Conservation (phyloP, 2,797 vertebrate species). For the Tragopan temminckii region DNA sequence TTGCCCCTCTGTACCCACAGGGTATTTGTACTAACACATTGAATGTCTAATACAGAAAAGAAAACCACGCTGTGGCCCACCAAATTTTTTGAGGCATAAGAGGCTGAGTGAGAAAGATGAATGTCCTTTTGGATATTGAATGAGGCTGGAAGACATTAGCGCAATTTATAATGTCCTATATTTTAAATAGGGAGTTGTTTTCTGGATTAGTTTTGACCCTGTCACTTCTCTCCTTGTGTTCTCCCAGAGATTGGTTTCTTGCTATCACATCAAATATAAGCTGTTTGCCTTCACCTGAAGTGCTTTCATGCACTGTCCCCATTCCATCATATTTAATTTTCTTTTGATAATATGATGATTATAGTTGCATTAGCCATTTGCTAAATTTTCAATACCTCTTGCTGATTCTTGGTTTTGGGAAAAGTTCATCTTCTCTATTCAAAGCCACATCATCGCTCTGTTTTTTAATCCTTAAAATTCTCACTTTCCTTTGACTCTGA, state of each 20-base stretch:
- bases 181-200: background rate
- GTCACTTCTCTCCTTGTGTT: conserved; percentile 10
- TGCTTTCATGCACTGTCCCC: conserved; percentile 6
- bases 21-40: background rate
- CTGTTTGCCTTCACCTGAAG: conserved; percentile 25
- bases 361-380: background rate
- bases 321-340: conserved; percentile 49
- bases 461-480: background rate
- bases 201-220: conserved; percentile 5
- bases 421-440: background rate
- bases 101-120: background rate
- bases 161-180: background rate
- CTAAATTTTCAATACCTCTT: background rate
- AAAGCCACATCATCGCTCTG: background rate
- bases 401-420: background rate
- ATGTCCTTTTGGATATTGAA: background rate
- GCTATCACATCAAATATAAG: conserved; percentile 13
- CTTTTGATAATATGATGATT: conserved; percentile 11
- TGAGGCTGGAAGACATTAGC: background rate
- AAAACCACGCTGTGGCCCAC: background rate
- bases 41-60: background rate
- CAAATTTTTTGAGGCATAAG: background rate
- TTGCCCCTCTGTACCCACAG: background rate
- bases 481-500: background rate
- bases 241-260: conserved; percentile 8